These are phyloP conservation scores for Leucophora obtusa DNA, from an alignment of 2,888 invertebrate species.

Conservation along the genomic window DNA sequence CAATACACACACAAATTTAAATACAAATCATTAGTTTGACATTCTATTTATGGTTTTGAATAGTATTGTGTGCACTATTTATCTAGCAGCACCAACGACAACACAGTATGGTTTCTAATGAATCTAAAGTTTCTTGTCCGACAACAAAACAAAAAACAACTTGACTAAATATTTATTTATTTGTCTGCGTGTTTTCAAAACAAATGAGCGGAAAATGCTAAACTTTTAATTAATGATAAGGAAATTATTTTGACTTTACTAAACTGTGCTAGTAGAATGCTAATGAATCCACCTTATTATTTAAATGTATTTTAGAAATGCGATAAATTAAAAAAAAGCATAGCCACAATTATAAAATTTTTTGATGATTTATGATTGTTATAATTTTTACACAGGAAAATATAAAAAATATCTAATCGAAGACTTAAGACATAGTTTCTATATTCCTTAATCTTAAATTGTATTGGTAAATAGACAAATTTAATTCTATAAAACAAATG, in stretches of 20 bases:
- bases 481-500: no score
- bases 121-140: background rate
- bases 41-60: background rate
- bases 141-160: background rate
- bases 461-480: no score
- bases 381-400: background rate
- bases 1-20: background rate
- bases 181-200: background rate
- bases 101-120: slow-evolving; percentile 8
- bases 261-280: slow-evolving; percentile 2
- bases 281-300: background rate
- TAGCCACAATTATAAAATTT: background rate
- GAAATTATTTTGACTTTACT: slow-evolving; percentile 30
- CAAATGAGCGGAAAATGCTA: slow-evolving; percentile 40
- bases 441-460: no score
- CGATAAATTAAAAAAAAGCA: background rate
- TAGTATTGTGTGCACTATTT: background rate
- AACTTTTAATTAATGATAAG: slow-evolving; percentile 28
- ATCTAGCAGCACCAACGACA: background rate
- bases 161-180: background rate
- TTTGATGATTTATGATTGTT: background rate
- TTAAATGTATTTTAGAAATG: background rate
- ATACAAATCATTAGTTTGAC: slow-evolving; percentile 36
- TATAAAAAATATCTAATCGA: no score
- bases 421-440: no score